Evolutionary conservation across 2,113 vertebrate genomes (phyloP), one percentile per base, ranked within the genome.

Genomic region (Neoarius graeffei): DNA sequence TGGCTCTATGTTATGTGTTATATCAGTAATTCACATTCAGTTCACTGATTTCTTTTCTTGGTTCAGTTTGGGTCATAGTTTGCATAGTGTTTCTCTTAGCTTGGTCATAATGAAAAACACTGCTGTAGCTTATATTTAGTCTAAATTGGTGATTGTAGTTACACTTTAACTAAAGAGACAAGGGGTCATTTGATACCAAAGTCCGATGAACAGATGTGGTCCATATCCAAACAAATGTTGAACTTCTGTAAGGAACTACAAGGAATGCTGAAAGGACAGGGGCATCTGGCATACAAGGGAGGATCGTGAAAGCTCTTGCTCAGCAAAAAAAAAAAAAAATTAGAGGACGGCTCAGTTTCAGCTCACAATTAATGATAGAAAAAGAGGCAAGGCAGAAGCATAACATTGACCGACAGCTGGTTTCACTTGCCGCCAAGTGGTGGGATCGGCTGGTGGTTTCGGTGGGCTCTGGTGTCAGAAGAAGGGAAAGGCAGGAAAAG

Each of bases 401-500:
- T 86, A 86, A 67, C 27, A 19, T 89, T 79, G 91, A 60, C 50
- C 88, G 87, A 89, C 92, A 89, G 92, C 91, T 88, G 88, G 83
- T 76, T 83, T 90, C 69, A 82, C 73, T 84, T 88, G 74, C 57
- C 69, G 80, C 91, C 87, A 82, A 91, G 85, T 87, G 52, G 52
- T 64, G 90, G 84, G 85, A 86, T 69, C 59, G 64, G 71, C 76
- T 82, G 84, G 83, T 64, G 52, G 88, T 89, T 90, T 92, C 88
- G 89, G 83, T 81, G 60, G 83, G 71, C 73, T 89, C 85, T 90
- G 83, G 87, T 85, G 79, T 89, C 56, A 91, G 52, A 64, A 83
- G 64, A 90, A 79, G 69, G 82, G 42, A 87, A 30, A 69, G 25
- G 83, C 73, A 81, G 83, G 67, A 74, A 81, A 88, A 88, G 74